Evolutionary conservation across 2,888 invertebrate species (phyloP).

Genomic region (Drosophila barbarae): DNA sequence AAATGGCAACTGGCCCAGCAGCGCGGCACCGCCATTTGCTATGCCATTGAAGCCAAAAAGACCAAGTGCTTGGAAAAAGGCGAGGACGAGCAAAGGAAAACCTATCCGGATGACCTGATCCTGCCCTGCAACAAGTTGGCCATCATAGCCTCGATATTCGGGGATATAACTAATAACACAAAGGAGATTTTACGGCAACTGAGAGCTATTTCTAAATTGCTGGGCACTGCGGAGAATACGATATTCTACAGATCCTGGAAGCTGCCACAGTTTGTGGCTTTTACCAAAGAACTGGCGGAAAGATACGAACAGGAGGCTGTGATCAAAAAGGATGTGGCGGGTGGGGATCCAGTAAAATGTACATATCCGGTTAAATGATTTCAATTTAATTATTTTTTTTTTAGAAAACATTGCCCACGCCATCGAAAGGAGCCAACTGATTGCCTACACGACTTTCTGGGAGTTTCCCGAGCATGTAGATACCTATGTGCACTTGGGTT

Average conservation of each 20-base stretch:
- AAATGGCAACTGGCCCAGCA: slow-evolving; percentile 78
- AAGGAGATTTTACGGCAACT: slow-evolving; percentile 68
- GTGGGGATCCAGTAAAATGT: slow-evolving; percentile 46
- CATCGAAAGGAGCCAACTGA: slow-evolving; percentile 58
- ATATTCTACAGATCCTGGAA: slow-evolving; percentile 76
- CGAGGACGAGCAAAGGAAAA: slow-evolving; percentile 12
- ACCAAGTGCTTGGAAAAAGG: slow-evolving; percentile 61
- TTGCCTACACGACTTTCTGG: slow-evolving; percentile 71
- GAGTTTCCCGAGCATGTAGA: slow-evolving; percentile 75
- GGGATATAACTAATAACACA: slow-evolving; percentile 68
- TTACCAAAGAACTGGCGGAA: slow-evolving; percentile 58
- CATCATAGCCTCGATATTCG: slow-evolving; percentile 71
- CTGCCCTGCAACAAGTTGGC: slow-evolving; percentile 72
- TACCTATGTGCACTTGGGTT: slow-evolving; percentile 62
- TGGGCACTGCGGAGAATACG: slow-evolving; percentile 51
- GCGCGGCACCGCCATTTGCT: slow-evolving; percentile 73
- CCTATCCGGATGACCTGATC: slow-evolving; percentile 68
- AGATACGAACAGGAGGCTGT: slow-evolving; percentile 67
- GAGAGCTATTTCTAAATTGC: slow-evolving; percentile 62
- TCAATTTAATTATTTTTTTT: slow-evolving; percentile 9
- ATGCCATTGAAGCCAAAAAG: slow-evolving; percentile 75
- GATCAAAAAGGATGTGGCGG: slow-evolving; percentile 72
- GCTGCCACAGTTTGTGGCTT: slow-evolving; percentile 64
- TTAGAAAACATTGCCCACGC: slow-evolving; percentile 76
- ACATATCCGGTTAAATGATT: neutral